These are phyloP conservation scores for Phrynocephalus guinanensis DNA, from an alignment of 2,797 vertebrate species.

Conservation along the genomic window DNA sequence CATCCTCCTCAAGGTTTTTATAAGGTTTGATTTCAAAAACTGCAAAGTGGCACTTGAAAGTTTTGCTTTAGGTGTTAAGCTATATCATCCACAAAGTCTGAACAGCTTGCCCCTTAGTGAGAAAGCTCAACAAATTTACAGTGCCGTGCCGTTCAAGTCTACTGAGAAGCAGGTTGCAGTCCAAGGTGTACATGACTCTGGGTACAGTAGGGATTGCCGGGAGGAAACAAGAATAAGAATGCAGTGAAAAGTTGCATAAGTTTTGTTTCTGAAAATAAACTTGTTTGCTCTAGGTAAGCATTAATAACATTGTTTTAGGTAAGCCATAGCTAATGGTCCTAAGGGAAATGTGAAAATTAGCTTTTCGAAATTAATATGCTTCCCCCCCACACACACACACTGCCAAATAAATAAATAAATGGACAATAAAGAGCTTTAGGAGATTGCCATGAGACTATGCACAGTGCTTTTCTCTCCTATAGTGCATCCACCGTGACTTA, in stretches of 20 bases:
- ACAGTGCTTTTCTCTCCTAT: constrained; percentile 65
- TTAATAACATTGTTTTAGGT: background rate
- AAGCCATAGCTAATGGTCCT: constrained; percentile 20
- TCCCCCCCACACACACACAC: background rate
- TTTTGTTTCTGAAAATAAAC: background rate
- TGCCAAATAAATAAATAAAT: too few relatives aligned
- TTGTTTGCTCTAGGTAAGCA: background rate
- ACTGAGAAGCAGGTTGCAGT: background rate
- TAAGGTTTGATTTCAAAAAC: too few relatives aligned
- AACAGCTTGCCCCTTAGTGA: constrained; percentile 21
- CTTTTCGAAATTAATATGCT: constrained; percentile 28
- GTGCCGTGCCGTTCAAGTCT: too few relatives aligned
- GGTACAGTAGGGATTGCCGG: background rate
- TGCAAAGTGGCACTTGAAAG: too few relatives aligned
- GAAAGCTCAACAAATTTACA: constrained; percentile 26
- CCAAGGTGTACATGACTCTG: too few relatives aligned
- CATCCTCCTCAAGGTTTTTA: too few relatives aligned
- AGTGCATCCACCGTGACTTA: constrained; percentile 96
- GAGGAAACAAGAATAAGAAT: background rate
- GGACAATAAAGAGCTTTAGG: constrained; percentile 57
- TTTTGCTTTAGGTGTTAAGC: too few relatives aligned
- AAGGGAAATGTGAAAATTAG: constrained; percentile 23
- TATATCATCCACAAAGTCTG: background rate
- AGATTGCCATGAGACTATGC: constrained; percentile 63
- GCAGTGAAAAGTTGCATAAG: background rate